Base-by-base conservation (phyloP, 2,113 vertebrate genomes). In the Ophthalmolycus amberensis region DNA sequence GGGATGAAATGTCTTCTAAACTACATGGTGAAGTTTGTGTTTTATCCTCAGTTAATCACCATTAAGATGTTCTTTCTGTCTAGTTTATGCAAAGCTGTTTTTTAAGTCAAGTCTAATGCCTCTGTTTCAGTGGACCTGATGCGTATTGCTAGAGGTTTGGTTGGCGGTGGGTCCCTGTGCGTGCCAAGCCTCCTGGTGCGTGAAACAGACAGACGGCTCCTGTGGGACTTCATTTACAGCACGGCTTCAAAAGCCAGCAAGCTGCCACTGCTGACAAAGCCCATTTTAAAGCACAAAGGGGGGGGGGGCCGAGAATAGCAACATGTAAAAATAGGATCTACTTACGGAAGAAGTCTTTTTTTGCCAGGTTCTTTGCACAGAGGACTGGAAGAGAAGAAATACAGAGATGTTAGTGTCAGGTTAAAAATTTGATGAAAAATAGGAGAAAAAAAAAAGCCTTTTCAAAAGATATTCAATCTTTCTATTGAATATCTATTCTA, bases 301-400 rank as follows among this genome's bases (percentile, higher is more conserved):
- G 83, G 62, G 7, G 9, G 4, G 29, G 60, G 75, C 87, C 69
- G 69, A 52, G 60, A 93, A 92, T 84, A 89, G 83, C 11, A 84
- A 65, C 68, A 70, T 70, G 50, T 65, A 83, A 89, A 92, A 93
- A 90, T 56, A 69, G 74, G 37, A 25, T 97, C 95, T 92, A 94
- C 97, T 99, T 95, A 99, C 97, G 96, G 94, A 99, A 99, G 95
- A 99, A 99, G 94, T 99, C 98, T 96, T 99, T 99, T 96, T 99
- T 99, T 94, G 97, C 97, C 95, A 99, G 95, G 93, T 99, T 99
- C 95, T 99, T 99, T 90, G 97, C 98, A 95, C 98, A 99, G 81
- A 99, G 94, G 91, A 99, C 97, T 98, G 94, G 20, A 96, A 96
- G 86, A 68, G 86, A 94, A 92, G 90, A 90, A 79, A 94, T 75